phyloP scores from a whole-genome alignment of 1,140 invertebrate genomes.

The Philotrypesis tridentata region DNA sequence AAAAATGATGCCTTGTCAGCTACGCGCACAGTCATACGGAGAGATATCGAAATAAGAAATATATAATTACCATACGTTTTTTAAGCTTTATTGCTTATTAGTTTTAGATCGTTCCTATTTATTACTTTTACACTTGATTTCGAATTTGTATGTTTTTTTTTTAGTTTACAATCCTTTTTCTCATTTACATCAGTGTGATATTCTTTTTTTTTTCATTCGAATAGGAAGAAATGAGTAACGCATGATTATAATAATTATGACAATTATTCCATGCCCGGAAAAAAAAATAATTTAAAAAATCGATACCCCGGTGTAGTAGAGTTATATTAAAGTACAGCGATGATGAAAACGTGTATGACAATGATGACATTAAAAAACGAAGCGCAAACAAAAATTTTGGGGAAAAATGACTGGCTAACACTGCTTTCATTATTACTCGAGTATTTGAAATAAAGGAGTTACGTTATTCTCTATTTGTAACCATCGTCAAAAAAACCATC shows the following conservation, averaged over 20 bases:
- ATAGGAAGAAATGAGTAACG: conserved; percentile 4
- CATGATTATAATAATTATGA: background rate
- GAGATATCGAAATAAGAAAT: background rate
- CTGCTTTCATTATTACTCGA: conserved; percentile 28
- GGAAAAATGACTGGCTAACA: conserved; percentile 27
- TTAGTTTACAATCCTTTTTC: background rate
- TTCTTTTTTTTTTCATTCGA: conserved; percentile 25
- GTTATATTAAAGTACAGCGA: conserved; percentile 16
- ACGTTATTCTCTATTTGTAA: conserved; percentile 74
- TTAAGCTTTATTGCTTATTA: background rate
- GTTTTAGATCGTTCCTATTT: background rate
- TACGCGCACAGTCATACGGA: conserved; percentile 35
- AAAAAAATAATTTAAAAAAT: background rate
- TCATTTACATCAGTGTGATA: background rate
- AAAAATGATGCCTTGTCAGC: conserved; percentile 44
- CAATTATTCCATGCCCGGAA: too few species aligned
- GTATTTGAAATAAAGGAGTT: conserved; percentile 48
- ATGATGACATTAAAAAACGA: conserved; percentile 25
- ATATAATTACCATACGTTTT: too few species aligned
- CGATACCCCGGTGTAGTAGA: background rate
- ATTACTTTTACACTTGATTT: conserved; percentile 6
- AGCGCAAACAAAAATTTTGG: conserved; percentile 18
- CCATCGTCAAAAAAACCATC: conserved; percentile 73
- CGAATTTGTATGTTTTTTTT: conserved; percentile 14
- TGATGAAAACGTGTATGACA: background rate